Base-by-base conservation (phyloP, 2,113 vertebrate genomes). In the Tapirus terrestris region DNA sequence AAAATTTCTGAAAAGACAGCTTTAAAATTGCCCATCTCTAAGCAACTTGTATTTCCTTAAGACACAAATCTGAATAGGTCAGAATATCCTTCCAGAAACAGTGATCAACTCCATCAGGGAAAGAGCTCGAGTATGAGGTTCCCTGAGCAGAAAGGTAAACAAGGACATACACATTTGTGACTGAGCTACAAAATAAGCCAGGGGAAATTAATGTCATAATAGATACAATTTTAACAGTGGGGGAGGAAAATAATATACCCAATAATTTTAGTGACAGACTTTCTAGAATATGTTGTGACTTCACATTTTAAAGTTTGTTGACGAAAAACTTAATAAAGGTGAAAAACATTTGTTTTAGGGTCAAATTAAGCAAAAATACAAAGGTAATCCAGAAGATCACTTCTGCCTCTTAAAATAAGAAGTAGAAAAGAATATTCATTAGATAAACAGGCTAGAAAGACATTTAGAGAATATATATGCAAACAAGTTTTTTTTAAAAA, bases 181-280 rank as follows among this genome's bases (percentile, higher is more conserved):
- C 43, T 81, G 80, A 85, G 36, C 36, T 58, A 90, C 13, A 96
- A 77, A 72, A 76, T 75, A 97, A 86, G 60, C 60, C 65, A 84
- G 23, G 25, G 27, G 23, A 89, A 90, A 58, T 36, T 76, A 80
- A 87, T 56, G n/a, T 51, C 83, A 80, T 51, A 48, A 83, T 25
- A 86, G 31, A 61, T 20, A 97, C 29, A 67, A 89, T 51, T 53
- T 77, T 77, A 75, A 45, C 21, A 1, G 51, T 17, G n/a, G 27
- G 3, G 39, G 23, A 56, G 8, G 58, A 23, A 3, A 58, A 92
- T 82, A 72, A 45, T 17, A 48, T 27, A 72, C 65, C 17, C 67
- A 63, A 25, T 93, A 58, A 58, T 91, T 85, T 82, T 29, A 90
- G 39, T 77, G 60, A 86, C 12, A 67, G 73, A 65, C 31, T 94